Evolutionary conservation across 2,888 invertebrate genomes (phyloP), one percentile per base, ranked within the genome.

Genomic region (Cephus runcator): DNA sequence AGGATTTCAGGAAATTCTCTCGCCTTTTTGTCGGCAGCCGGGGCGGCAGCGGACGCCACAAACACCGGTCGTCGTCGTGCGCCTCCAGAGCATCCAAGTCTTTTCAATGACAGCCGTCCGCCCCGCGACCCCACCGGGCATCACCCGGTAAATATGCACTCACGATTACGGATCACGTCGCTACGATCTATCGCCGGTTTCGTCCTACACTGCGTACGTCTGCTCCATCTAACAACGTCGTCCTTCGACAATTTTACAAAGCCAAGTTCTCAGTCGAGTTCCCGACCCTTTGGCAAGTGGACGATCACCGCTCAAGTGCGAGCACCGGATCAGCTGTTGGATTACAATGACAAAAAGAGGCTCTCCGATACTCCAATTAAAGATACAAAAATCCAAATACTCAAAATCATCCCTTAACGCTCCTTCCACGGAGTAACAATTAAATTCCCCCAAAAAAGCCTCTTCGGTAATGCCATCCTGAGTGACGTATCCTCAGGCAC

Each of bases 1-100:
- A 91, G 90, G 91, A 91, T 91, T 91, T 90, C 91, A 91, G 91
- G 91, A 91, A 91, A 91, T 91, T 91, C 91, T 91, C 91, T 91
- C 91, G 91, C 90, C 91, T 91, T 91, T 91, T 91, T 91, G 90
- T 90, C 91, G 90, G 91, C 87, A 79, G 86, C 87, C 88, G 86
- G 85, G 87, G 86, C 86, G 87, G 86, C 88, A 83, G 86, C 89
- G 90, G 90, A 91, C 90, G 89, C 90, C 89, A 86, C 91, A 91
- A 91, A 91, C 90, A 90, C 89, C 90, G 91, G 87, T 89, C 87
- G 86, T 86, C 87, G 83, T 84, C 84, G 81, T 83, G 76, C 76
- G 73, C 69, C 35, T 36, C 77, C 79, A 77, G 78, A 75, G 69
- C 76, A 74, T 76, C 75, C 69, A 73, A 76, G 76, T 76, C 77